Conservation (phyloP, 2,113 vertebrate species). For the Dasypus novemcinctus region DNA sequence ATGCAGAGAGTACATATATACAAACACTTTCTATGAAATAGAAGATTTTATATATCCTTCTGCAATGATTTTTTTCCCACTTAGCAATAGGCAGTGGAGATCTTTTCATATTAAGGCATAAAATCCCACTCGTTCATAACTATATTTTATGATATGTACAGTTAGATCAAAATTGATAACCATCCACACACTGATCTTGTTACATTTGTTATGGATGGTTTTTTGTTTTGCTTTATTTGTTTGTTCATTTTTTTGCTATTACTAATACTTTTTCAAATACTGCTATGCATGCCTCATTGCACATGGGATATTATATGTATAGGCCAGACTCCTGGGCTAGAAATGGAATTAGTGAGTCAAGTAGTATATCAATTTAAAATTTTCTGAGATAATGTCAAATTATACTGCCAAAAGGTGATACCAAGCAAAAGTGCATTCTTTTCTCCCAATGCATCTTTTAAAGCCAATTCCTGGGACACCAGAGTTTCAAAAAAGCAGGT, state of each 20-base stretch:
- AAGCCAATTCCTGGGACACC: too few species aligned
- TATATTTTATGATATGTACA: not conserved
- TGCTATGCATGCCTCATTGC: not conserved
- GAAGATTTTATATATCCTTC: not conserved
- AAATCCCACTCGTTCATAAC: not conserved
- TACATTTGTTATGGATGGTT: not conserved
- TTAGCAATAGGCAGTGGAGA: not conserved
- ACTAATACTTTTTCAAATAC: not conserved
- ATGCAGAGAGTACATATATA: not conserved
- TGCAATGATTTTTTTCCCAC: not conserved
- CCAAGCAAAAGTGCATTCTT: not conserved
- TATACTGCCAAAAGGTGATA: not conserved
- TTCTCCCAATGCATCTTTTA: not conserved
- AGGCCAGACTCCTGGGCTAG: not conserved
- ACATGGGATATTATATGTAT: not conserved
- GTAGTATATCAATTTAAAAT: not conserved
- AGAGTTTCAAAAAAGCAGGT: too few species aligned
- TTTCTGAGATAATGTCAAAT: not conserved
- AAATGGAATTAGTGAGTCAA: not conserved
- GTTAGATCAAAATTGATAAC: not conserved
- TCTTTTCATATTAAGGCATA: not conserved
- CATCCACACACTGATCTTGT: not conserved
- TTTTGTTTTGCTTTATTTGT: not conserved
- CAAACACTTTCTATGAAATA: not conserved
- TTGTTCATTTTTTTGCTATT: not conserved